A percentile compares a stretch with the other conserved stretches of the same genome.
Evolutionary conservation across 2,888 invertebrate genomes (phyloP).

Genomic region (Leptinotarsa juncta): DNA sequence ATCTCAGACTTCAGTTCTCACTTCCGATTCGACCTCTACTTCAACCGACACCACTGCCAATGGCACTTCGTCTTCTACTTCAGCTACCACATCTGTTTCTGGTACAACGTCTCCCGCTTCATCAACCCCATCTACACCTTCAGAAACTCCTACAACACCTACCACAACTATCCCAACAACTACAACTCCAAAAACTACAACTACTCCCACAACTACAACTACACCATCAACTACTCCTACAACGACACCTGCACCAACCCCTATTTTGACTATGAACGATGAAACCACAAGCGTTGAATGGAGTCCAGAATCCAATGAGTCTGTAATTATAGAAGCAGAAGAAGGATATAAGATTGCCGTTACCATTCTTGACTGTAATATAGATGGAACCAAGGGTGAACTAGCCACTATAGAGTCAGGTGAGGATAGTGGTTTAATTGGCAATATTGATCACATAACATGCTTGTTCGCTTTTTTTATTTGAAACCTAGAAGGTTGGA

Average conservation of each 20-base stretch:
- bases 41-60: neutral
- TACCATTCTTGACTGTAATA: conserved; percentile 34
- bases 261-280: neutral
- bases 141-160: neutral
- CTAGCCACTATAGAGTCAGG: conserved; percentile 40
- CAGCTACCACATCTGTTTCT: neutral
- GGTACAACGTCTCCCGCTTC: neutral
- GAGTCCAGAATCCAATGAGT: conserved; percentile 25
- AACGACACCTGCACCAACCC: neutral
- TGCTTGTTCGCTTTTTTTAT: no score
- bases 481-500: no score
- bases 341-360: conserved; percentile 47
- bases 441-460: no score
- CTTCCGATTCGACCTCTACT: neutral
- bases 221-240: neutral
- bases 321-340: conserved; percentile 37
- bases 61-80: neutral
- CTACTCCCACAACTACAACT: neutral
- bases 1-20: neutral
- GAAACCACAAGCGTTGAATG: conserved; percentile 8
- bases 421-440: conserved; percentile 12
- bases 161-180: neutral
- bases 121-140: neutral
- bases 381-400: conserved; percentile 41
- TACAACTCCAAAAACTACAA: neutral